Evolutionary conservation across 2,113 vertebrate genomes (phyloP).

Genomic region (Mus spicilegus): DNA sequence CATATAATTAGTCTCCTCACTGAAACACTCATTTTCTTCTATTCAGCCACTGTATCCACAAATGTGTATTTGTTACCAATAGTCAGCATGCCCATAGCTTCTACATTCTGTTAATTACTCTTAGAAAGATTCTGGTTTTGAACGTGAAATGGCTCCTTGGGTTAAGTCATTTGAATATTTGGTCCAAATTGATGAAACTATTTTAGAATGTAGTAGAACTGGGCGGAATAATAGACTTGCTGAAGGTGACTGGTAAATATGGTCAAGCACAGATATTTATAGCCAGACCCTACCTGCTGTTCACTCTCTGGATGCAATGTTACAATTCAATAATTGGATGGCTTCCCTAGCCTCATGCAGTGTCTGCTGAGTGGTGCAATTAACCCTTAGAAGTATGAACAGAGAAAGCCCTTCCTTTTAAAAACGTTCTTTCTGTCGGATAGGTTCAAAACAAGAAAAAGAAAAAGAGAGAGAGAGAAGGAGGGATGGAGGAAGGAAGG

Average conservation of each 20-base stretch:
- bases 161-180: not conserved
- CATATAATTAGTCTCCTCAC: not conserved
- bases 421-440: not conserved
- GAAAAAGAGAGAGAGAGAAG: too few species aligned
- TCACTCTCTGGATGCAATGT: not conserved
- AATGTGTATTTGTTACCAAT: not conserved
- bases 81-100: accelerated
- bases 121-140: not conserved
- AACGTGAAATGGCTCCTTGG: not conserved
- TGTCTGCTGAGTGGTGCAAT: not conserved
- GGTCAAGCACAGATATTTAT: too few species aligned
- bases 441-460: not conserved
- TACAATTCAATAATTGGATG: too few species aligned
- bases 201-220: too few species aligned
- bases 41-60: accelerated
- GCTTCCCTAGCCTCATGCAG: not conserved
- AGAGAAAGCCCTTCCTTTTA: not conserved
- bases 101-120: not conserved
- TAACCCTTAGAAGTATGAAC: not conserved
- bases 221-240: accelerated
- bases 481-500: too few species aligned
- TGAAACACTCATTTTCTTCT: not conserved
- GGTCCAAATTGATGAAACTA: not conserved
- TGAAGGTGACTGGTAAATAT: not conserved
- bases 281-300: accelerated